phyloP scores from a whole-genome alignment of 2,113 vertebrate species.

The Callithrix jacchus region DNA sequence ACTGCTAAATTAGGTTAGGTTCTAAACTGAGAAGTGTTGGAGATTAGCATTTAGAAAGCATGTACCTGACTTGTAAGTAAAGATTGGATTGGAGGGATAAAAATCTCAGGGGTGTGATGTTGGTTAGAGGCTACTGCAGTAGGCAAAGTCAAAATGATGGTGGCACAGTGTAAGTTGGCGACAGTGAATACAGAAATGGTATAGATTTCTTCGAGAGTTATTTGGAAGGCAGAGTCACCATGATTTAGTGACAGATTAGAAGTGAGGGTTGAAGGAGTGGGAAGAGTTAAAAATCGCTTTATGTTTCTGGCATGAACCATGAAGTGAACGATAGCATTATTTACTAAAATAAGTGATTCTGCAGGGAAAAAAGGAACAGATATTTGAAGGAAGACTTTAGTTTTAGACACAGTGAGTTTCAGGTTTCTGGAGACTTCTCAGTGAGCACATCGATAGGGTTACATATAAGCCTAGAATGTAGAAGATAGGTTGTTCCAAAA shows the following conservation, averaged over 20 bases:
- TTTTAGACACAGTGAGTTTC: neutral
- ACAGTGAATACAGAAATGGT: neutral
- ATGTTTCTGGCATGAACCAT: neutral
- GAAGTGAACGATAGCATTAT: neutral
- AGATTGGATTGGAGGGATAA: neutral
- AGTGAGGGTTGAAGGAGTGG: neutral
- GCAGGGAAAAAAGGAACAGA: neutral
- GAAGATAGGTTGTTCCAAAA: neutral
- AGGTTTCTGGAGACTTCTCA: neutral
- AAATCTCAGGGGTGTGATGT: neutral
- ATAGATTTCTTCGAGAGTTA: neutral
- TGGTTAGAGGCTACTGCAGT: neutral
- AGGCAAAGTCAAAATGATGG: neutral
- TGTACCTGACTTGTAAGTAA: neutral
- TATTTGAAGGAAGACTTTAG: neutral
- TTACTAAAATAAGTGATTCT: neutral
- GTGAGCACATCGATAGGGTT: neutral
- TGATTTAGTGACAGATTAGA: neutral
- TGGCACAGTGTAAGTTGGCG: neutral
- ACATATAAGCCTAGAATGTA: neutral
- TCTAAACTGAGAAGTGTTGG: neutral
- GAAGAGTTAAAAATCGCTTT: neutral
- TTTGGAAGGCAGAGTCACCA: neutral
- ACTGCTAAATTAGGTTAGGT: neutral
- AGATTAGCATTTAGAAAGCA: neutral